Percentiles rank a stretch among this genome's conserved stretches.
These are phyloP conservation scores for Periplaneta americana DNA, from an alignment of 1,140 invertebrate species.

Conservation along the genomic window DNA sequence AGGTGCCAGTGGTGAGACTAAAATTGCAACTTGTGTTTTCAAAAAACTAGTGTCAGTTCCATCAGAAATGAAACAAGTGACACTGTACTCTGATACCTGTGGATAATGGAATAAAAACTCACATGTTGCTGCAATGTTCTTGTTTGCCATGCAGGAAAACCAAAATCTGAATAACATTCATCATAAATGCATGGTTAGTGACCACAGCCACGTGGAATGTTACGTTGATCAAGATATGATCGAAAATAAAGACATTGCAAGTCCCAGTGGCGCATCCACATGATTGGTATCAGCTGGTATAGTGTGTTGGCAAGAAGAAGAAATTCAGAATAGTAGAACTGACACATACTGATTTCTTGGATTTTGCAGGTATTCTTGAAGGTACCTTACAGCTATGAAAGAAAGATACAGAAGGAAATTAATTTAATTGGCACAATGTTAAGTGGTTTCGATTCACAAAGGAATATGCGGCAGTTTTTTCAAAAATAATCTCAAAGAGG, in stretches of 20 bases:
- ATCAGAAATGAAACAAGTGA: neutral
- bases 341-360: neutral
- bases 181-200: neutral
- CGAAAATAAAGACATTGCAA: neutral
- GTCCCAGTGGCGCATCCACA: constrained; percentile 1
- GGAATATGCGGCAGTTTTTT: neutral
- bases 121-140: neutral
- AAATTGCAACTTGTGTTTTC: no score
- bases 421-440: neutral
- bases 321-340: neutral
- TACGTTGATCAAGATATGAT: neutral
- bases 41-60: no score
- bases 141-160: neutral
- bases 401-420: neutral
- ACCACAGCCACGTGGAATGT: constrained; percentile 1
- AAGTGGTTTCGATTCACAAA: neutral
- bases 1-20: no score
- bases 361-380: neutral
- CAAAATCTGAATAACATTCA: no score
- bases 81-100: neutral
- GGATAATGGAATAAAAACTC: neutral
- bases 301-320: constrained; percentile 1
- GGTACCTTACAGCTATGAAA: neutral
- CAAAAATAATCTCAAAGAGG: neutral
- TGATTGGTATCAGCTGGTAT: constrained; percentile 8